A percentile compares a stretch with the other conserved stretches of the same genome.
Evolutionary conservation across 2,797 vertebrate species (phyloP).

Genomic region (Sciaenops ocellatus): DNA sequence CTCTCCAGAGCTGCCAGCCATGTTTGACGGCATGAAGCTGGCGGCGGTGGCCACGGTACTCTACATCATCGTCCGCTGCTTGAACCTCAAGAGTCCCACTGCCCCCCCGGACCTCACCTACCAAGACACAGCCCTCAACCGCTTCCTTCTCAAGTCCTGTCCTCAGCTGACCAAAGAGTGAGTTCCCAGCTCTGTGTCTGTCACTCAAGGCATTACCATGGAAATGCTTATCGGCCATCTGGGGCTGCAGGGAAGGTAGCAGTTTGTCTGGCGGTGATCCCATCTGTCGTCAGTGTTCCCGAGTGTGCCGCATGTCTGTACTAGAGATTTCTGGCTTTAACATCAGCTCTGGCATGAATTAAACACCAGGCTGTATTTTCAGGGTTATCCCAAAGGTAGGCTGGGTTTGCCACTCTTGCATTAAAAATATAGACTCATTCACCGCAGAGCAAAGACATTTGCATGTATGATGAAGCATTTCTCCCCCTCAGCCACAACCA

Average conservation of each 20-base stretch:
- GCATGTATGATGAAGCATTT: constrained; percentile 8
- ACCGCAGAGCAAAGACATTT: constrained; percentile 21
- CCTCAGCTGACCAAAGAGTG: constrained; percentile 97
- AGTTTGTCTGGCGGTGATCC: constrained; percentile 50
- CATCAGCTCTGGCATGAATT: constrained; percentile 27
- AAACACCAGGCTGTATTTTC: constrained; percentile 42
- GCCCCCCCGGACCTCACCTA: constrained; percentile 93
- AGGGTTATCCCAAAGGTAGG: constrained; percentile 26
- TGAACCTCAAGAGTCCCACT: constrained; percentile 97
- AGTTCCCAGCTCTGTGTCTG: constrained; percentile 78
- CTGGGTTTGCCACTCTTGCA: constrained; percentile 24
- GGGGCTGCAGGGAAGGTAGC: constrained; percentile 35
- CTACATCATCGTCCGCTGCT: constrained; percentile 94
- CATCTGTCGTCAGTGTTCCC: constrained; percentile 57
- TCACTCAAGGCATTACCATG: constrained; percentile 51
- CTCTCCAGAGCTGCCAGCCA: constrained; percentile 91
- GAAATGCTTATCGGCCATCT: constrained; percentile 53
- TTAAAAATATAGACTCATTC: constrained; percentile 35
- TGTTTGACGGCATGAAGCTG: constrained; percentile 97
- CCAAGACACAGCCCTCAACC: constrained; percentile 92
- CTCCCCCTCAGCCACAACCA: neutral
- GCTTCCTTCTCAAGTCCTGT: constrained; percentile 95
- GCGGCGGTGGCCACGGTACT: constrained; percentile 95
- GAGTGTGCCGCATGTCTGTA: constrained; percentile 25
- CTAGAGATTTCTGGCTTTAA: constrained; percentile 29